Conservation (phyloP, 2,113 vertebrate species). For the Antechinus stuartii region DNA sequence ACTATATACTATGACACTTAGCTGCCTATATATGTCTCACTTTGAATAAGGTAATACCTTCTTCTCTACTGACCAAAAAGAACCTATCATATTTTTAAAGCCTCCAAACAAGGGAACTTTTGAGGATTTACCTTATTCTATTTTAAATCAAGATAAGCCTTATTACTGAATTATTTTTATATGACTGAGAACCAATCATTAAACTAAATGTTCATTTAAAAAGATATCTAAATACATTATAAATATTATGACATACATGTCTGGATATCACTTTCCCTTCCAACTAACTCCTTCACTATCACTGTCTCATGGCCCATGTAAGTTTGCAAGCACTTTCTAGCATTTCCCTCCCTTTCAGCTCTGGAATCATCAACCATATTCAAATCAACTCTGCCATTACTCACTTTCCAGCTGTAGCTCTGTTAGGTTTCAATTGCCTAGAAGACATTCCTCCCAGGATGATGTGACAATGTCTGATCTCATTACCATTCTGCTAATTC, state of each 20-base stretch:
- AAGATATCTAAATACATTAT: too few species aligned
- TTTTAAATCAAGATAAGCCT: background rate
- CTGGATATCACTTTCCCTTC: background rate
- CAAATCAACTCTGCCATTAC: background rate
- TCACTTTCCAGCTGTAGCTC: background rate
- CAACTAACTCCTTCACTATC: background rate
- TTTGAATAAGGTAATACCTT: background rate
- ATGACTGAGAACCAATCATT: background rate
- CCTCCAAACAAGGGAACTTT: background rate
- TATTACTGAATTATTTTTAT: background rate
- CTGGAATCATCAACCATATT: background rate
- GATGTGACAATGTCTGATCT: background rate
- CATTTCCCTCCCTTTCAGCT: background rate
- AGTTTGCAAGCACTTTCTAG: background rate
- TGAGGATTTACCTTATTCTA: background rate
- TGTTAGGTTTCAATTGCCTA: background rate
- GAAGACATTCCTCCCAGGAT: background rate
- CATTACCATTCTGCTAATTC: too few species aligned
- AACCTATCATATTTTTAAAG: slow-evolving; percentile 43
- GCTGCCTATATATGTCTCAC: background rate
- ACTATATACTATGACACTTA: slow-evolving; percentile 11
- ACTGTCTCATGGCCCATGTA: background rate
- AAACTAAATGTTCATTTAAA: background rate
- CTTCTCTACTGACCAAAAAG: background rate
- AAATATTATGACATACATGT: background rate